Conservation (phyloP, 2,888 invertebrate genomes). For the Torymus texanus region DNA sequence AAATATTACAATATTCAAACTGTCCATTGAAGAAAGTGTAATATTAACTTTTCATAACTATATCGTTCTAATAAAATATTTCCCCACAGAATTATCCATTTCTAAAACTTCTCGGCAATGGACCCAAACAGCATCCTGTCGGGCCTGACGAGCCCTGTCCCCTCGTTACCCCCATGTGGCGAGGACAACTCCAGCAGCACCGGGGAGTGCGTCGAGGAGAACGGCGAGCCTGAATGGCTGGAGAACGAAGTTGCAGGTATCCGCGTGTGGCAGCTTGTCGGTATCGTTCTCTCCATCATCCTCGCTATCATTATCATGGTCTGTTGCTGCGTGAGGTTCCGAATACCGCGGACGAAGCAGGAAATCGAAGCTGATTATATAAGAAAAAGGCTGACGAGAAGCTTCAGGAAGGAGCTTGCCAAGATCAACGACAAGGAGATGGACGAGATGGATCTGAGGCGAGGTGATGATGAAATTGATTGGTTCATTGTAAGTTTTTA, state of each 20-base stretch:
- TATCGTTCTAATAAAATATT: too few species aligned
- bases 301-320: slow-evolving; percentile 79
- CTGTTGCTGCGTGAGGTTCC: slow-evolving; percentile 93
- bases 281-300: slow-evolving; percentile 68
- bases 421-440: slow-evolving; percentile 90
- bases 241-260: slow-evolving; percentile 83
- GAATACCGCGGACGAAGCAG: slow-evolving; percentile 95
- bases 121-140: slow-evolving; percentile 15
- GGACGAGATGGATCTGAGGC: slow-evolving; percentile 87
- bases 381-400: slow-evolving; percentile 87
- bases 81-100: too few species aligned
- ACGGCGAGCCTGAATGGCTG: slow-evolving; percentile 79
- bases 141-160: background rate
- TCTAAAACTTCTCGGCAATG: background rate
- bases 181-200: slow-evolving; percentile 61
- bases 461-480: slow-evolving; percentile 77
- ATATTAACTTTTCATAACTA: too few species aligned
- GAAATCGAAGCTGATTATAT: slow-evolving; percentile 96
- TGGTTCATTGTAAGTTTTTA: too few species aligned
- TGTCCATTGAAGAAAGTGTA: too few species aligned
- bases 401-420: slow-evolving; percentile 87
- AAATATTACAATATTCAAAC: too few species aligned
- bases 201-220: slow-evolving; percentile 66
- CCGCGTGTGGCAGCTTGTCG: slow-evolving; percentile 84
- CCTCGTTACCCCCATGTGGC: slow-evolving; percentile 63